These are phyloP conservation scores for Seriola dumerili DNA, from an alignment of 2,113 vertebrate genomes.

Conservation along the genomic window DNA sequence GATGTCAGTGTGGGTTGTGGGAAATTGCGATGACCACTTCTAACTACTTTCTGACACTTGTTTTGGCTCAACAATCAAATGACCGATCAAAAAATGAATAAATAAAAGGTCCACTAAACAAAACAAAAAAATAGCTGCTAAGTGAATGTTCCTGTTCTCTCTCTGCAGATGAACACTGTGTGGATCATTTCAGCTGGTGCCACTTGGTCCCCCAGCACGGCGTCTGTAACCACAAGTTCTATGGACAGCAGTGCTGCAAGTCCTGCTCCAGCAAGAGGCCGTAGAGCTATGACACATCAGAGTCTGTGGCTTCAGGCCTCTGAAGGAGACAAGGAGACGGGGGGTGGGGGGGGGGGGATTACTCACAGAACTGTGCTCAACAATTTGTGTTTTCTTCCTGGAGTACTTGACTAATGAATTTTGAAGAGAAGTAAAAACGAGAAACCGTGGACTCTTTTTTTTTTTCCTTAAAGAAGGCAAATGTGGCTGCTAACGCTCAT, in stretches of 20 bases:
- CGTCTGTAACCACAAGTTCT: conserved; percentile 97
- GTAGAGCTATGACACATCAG: conserved; percentile 35
- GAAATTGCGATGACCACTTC: neutral
- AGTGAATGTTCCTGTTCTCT: conserved; percentile 8
- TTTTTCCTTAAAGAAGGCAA: conserved; percentile 17
- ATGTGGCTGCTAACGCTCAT: conserved; percentile 38
- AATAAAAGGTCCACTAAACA: too few relatives aligned
- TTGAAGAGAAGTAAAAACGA: conserved; percentile 43
- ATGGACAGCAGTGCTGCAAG: conserved; percentile 95
- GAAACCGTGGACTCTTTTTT: conserved; percentile 28
- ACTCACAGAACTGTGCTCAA: conserved; percentile 47
- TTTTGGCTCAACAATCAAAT: neutral
- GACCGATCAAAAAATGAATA: neutral
- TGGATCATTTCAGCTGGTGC: conserved; percentile 95
- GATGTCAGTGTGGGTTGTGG: neutral
- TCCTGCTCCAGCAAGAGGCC: conserved; percentile 91
- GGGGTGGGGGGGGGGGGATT: neutral
- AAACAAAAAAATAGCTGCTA: neutral
- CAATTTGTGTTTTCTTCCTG: conserved; percentile 71
- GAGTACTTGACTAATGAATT: conserved; percentile 76
- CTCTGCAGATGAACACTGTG: conserved; percentile 88
- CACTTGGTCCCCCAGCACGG: conserved; percentile 95
- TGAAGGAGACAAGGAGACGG: neutral
- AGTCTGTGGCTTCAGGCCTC: neutral
- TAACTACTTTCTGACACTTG: neutral